Evolutionary conservation across 2,888 invertebrate genomes (phyloP).

Genomic region (Synergus laeviventris): DNA sequence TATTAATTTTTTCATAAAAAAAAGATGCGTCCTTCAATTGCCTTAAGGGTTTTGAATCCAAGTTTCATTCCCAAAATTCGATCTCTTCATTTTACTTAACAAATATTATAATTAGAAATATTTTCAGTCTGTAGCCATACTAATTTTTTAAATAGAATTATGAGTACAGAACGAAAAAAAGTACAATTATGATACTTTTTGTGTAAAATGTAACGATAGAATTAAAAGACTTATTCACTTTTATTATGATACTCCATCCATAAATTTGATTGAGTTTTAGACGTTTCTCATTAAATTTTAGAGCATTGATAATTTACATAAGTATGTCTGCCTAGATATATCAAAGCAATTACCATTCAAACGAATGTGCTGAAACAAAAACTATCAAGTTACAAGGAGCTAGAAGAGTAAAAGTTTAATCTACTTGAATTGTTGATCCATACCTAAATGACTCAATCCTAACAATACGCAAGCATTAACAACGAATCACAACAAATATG

Average conservation of each 20-base stretch:
- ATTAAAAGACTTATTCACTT: neutral
- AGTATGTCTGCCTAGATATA: conserved; percentile 52
- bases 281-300: neutral
- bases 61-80: too few relatives aligned
- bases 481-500: conserved; percentile 77
- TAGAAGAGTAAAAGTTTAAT: conserved; percentile 71
- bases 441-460: conserved; percentile 77
- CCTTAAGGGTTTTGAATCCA: too few relatives aligned
- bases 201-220: too few relatives aligned
- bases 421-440: conserved; percentile 76
- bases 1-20: too few relatives aligned
- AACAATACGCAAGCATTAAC: conserved; percentile 77
- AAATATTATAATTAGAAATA: too few relatives aligned
- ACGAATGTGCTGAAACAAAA: conserved; percentile 74
- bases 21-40: too few relatives aligned
- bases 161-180: too few relatives aligned
- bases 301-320: conserved; percentile 33
- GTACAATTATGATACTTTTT: too few relatives aligned
- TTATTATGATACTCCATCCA: neutral
- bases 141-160: too few relatives aligned
- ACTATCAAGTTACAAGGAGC: conserved; percentile 69
- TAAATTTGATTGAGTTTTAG: neutral
- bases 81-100: too few relatives aligned
- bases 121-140: too few relatives aligned
- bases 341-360: conserved; percentile 70